These are phyloP conservation scores for Cosmopolites sordidus DNA, from an alignment of 2,888 invertebrate genomes.

Conservation along the genomic window DNA sequence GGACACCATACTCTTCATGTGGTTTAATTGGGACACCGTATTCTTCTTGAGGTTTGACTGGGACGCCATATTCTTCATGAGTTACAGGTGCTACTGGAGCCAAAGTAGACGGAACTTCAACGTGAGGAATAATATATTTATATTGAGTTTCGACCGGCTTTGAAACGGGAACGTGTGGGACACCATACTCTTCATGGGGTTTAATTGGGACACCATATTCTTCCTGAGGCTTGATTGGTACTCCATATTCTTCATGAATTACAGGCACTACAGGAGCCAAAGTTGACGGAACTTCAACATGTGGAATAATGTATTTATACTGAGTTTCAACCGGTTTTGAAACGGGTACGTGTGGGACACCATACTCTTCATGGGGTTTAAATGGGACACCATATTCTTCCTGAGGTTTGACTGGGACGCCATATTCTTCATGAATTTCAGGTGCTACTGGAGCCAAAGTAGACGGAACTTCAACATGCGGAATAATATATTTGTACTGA, in stretches of 20 bases:
- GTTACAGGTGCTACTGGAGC: background rate
- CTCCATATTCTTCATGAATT: constrained; percentile 2
- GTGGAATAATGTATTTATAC: constrained; percentile 10
- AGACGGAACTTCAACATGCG: constrained; percentile 7
- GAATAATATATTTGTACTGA: constrained; percentile 15
- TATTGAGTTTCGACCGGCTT: constrained; percentile 14
- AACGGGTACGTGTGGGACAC: constrained; percentile 1
- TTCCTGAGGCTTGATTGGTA: constrained; percentile 6
- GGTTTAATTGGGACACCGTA: background rate
- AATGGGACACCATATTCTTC: constrained; percentile 16
- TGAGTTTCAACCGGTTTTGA: constrained; percentile 3
- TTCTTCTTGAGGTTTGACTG: background rate
- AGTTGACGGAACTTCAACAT: background rate
- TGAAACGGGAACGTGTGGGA: constrained; percentile 4
- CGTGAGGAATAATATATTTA: constrained; percentile 7
- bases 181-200: constrained; percentile 12
- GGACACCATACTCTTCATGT: constrained; percentile 9
- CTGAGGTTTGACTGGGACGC: constrained; percentile 8
- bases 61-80: constrained; percentile 1
- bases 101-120: background rate
- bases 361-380: constrained; percentile 10
- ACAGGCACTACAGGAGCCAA: background rate
- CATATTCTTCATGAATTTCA: constrained; percentile 9
- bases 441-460: background rate
- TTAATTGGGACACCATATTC: background rate